phyloP scores from a whole-genome alignment of 2,888 invertebrate species.

The Eupithecia vulgata region DNA sequence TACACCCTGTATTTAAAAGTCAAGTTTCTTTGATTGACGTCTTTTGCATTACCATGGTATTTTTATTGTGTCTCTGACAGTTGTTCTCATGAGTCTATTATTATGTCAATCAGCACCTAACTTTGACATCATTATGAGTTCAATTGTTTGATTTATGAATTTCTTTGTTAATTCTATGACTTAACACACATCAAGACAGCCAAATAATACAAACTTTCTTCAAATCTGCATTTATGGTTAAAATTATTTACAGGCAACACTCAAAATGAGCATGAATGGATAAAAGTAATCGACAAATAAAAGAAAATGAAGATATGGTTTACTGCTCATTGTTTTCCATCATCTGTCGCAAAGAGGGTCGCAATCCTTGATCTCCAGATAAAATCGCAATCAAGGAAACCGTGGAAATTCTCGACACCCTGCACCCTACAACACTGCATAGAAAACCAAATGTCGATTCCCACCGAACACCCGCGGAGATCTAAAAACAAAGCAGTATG shows the following conservation, averaged over 20 bases:
- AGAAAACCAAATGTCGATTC: conserved; percentile 64
- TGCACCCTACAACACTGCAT: conserved; percentile 65
- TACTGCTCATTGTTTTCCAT: conserved; percentile 45
- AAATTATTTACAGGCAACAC: no score
- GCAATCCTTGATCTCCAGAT: conserved; percentile 76
- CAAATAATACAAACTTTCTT: neutral
- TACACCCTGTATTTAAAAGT: conserved; percentile 79
- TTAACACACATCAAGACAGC: neutral
- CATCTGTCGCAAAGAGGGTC: conserved; percentile 55
- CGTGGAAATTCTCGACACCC: conserved; percentile 62
- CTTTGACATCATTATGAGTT: conserved; percentile 28
- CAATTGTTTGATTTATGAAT: conserved; percentile 22
- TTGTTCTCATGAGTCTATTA: conserved; percentile 55
- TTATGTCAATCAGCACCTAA: conserved; percentile 48
- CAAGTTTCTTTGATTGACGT: conserved; percentile 78
- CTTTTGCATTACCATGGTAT: conserved; percentile 68
- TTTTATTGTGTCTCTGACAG: conserved; percentile 76
- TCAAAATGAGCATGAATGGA: neutral
- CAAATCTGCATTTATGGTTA: no score
- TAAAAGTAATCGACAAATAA: conserved; percentile 6
- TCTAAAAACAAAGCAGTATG: conserved; percentile 78
- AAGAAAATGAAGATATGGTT: conserved; percentile 43
- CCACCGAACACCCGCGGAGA: conserved; percentile 68
- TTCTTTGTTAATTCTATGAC: neutral
- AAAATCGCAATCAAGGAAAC: conserved; percentile 81